Base-by-base conservation (phyloP, 2,113 vertebrate genomes). In the Clarias macrocephalus region DNA sequence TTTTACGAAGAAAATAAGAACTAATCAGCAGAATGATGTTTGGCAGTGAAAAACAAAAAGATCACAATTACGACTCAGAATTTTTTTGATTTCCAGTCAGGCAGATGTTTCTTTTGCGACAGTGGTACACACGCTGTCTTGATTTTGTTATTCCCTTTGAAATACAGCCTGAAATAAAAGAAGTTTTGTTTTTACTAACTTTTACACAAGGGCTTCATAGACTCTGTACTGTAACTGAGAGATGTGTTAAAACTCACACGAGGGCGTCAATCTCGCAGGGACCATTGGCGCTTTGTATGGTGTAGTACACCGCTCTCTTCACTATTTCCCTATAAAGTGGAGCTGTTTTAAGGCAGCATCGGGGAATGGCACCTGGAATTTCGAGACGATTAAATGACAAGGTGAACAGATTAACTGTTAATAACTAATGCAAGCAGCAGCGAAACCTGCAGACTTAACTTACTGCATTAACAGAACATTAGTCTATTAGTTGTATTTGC, bases 221-320 rank as follows among this genome's bases (percentile, higher is more conserved):
- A 48, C 48, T 5, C 60, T 13, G 1, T n/a, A 62, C 5, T 30
- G 25, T 63, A 75, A 84, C 21, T 72, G 48, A 13, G 48, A 75
- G n/a, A 28, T 21, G 19, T 3, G 48, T 48, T 48, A 73, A 73
- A 73, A 90, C 89, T 89, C 66, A 90, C 89, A 89, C 88, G 1
- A 90, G 16, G 6, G 89, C 89, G 10, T 89, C 33, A 48, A 89
- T 89, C 0, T 87, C 5, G 25, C 89, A 90, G 62, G n/a, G 16
- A 33, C 89, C 89, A 0, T 19, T 9, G n/a, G 2, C n/a, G 54
- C 12, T 42, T 65, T 90, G 89, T 6, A 83, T 5, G 1, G n/a
- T 21, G 56, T 48, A 83, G 9, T 85, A 63, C 0, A 56, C 0
- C 25, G 80, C 86, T 23, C 13, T 28, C 21, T 0, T 5, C 48